phyloP scores from a whole-genome alignment of 2,113 vertebrate genomes.

The Lichenostomus cassidix region DNA sequence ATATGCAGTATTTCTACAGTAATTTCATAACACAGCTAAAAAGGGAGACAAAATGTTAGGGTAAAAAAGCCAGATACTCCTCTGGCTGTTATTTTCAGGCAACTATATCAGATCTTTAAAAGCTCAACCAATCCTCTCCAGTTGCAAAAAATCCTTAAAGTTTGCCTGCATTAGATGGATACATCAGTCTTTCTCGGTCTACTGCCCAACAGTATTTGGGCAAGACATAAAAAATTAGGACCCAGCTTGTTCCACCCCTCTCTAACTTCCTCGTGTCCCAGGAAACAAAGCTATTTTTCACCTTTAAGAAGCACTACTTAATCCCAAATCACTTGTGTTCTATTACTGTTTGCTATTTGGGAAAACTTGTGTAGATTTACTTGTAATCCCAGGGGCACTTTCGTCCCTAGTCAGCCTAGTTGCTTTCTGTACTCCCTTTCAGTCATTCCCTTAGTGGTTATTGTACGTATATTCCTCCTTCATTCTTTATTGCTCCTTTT shows the following conservation, averaged over 20 bases:
- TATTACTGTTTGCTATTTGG: neutral
- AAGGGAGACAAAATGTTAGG: neutral
- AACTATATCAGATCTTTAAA: neutral
- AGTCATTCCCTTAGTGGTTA: neutral
- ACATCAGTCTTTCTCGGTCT: neutral
- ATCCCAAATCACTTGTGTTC: accelerated
- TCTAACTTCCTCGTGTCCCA: neutral
- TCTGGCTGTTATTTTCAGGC: neutral
- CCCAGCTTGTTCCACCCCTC: neutral
- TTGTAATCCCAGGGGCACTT: neutral
- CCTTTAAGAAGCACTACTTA: neutral
- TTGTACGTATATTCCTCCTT: neutral
- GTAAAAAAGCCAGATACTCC: neutral
- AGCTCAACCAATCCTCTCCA: neutral
- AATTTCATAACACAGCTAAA: neutral
- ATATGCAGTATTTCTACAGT: neutral
- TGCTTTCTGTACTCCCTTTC: neutral
- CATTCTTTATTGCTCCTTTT: neutral
- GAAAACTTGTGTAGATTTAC: neutral
- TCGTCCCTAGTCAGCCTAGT: neutral
- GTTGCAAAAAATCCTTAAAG: neutral
- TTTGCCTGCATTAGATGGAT: neutral
- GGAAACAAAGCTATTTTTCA: neutral
- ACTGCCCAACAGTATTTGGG: neutral
- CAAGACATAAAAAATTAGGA: neutral